Percentiles rank a stretch among this genome's conserved stretches.
Evolutionary conservation across 1,140 invertebrate species (phyloP).

Genomic region (Eriosoma lanigerum): DNA sequence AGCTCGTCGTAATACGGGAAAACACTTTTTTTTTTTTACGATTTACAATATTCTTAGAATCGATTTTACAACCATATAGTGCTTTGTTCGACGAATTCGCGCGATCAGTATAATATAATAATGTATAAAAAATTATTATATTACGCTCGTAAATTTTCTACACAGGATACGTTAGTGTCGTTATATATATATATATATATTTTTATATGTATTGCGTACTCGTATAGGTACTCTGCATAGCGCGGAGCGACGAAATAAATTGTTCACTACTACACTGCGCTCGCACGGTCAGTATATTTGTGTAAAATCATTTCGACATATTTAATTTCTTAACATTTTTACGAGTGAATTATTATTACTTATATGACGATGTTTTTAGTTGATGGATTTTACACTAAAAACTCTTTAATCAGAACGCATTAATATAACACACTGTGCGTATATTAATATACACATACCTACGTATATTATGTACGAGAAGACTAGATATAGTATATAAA

Average conservation of each 20-base stretch:
- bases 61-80: neutral
- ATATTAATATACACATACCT: neutral
- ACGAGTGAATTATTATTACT: constrained; percentile 11
- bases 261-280: no score
- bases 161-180: no score
- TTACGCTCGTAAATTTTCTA: no score
- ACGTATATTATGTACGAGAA: neutral
- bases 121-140: no score
- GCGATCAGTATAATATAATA: no score
- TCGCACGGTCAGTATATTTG: neutral
- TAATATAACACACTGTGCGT: neutral
- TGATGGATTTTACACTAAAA: neutral
- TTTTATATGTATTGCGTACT: no score
- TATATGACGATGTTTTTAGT: no score
- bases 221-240: no score
- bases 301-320: constrained; percentile 10
- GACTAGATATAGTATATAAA: neutral
- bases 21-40: neutral
- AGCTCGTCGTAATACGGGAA: neutral
- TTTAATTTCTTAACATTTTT: constrained; percentile 12
- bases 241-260: no score
- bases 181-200: no score
- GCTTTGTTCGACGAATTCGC: neutral
- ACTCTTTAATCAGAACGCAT: constrained; percentile 30
- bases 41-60: neutral